These are phyloP conservation scores for Hormaphis cornu DNA, from an alignment of 1,140 invertebrate genomes.

Conservation along the genomic window DNA sequence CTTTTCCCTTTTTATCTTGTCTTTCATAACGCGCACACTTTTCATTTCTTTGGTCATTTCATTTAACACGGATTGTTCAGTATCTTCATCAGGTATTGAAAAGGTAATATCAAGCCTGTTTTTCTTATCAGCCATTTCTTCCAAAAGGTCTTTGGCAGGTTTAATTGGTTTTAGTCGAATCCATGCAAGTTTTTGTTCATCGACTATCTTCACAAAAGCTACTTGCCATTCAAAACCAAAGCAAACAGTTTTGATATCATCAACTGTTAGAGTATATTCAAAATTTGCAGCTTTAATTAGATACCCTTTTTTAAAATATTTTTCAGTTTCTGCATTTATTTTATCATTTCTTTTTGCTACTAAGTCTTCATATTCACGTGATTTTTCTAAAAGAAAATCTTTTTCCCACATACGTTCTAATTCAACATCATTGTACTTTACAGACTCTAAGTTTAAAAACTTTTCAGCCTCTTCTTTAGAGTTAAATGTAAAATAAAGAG, in stretches of 20 bases:
- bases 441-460: slow-evolving; percentile 48
- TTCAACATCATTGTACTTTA: slow-evolving; percentile 4
- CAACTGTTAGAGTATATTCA: background rate
- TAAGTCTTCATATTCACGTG: slow-evolving; percentile 2
- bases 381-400: slow-evolving; percentile 8
- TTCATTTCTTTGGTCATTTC: slow-evolving; percentile 26
- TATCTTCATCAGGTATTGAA: background rate
- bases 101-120: slow-evolving; percentile 1
- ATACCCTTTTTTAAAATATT: slow-evolving; percentile 24
- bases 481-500: slow-evolving; percentile 76
- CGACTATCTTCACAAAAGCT: slow-evolving; percentile 7
- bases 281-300: slow-evolving; percentile 8
- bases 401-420: slow-evolving; percentile 11
- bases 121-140: background rate
- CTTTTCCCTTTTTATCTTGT: background rate
- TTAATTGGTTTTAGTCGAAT: slow-evolving; percentile 11
- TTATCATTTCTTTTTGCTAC: background rate
- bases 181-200: background rate
- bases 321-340: slow-evolving; percentile 14
- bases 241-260: slow-evolving; percentile 1
- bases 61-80: slow-evolving; percentile 3
- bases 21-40: background rate
- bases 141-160: background rate
- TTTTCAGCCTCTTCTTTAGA: slow-evolving; percentile 61
- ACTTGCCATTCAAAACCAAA: slow-evolving; percentile 3